Evolutionary conservation across 2,797 vertebrate species (phyloP), one percentile per base, ranked within the genome.

Genomic region (Taeniopygia guttata): DNA sequence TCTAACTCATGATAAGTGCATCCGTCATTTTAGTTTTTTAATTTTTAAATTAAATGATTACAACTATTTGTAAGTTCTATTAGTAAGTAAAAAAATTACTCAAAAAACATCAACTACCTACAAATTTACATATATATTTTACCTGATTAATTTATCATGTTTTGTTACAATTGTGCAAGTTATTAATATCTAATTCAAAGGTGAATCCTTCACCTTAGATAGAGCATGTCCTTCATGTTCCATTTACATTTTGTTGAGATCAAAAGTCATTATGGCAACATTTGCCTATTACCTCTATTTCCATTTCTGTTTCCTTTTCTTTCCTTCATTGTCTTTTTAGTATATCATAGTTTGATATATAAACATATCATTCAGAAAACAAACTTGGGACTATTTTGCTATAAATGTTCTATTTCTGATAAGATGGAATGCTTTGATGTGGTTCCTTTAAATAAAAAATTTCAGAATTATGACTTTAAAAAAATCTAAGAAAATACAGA

Each of bases 111-210:
- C 20, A 79, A 16, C 68, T 87, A 60, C 48, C 16, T 52, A 77
- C 25, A 90, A 51, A 89, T 2, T 45, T 7, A 32, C 38, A 56
- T 6, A 14, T 51, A 30, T 76, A 56, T 92, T n/a, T 95, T 76
- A 72, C 14, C 45, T 87, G 62, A 90, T 73, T 95, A 79, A 76
- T 96, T 81, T 94, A 75, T 52, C 29, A 69, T 66, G 26, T 15
- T 84, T 91, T 84, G 49, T 78, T 86, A 79, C 90, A 95, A 86
- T 11, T 27, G 6, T 72, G 10, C 15, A 75, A 79, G 36, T 86
- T 85, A 78, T 82, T 94, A 85, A 91, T 94, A 68, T 46, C 49
- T 45, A 84, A 40, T 18, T 87, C 30, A 88, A 84, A 93, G 43
- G 62, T 74, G 46, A 94, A 72, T 72, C 16, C 32, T 81, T 81